phyloP scores from a whole-genome alignment of 2,113 vertebrate species.

The Tetrax tetrax region DNA sequence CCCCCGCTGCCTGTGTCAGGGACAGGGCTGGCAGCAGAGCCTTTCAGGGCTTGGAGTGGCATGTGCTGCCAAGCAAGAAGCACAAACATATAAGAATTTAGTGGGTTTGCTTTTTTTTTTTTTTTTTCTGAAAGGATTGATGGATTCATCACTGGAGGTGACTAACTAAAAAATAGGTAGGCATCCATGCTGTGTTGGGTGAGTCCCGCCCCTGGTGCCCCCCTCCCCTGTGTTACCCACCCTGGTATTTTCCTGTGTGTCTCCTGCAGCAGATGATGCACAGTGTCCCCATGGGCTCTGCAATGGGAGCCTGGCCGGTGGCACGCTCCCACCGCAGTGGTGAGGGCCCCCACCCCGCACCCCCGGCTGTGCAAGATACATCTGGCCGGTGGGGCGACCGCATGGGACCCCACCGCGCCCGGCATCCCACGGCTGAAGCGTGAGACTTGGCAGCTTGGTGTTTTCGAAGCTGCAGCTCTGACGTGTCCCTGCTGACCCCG shows the following conservation, averaged over 20 bases:
- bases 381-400: accelerated
- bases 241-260: neutral
- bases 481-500: neutral
- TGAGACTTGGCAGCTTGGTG: neutral
- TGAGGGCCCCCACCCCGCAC: accelerated
- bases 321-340: neutral
- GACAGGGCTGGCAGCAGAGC: neutral
- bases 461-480: neutral
- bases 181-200: accelerated
- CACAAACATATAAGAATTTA: neutral
- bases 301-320: neutral
- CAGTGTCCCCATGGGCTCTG: accelerated
- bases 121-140: neutral
- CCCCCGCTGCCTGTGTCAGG: neutral
- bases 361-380: neutral
- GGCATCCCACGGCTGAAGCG: neutral
- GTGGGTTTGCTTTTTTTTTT: neutral
- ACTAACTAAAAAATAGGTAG: neutral
- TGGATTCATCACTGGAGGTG: neutral
- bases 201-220: accelerated
- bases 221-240: neutral
- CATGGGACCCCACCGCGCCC: neutral
- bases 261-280: neutral
- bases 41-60: accelerated
- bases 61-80: neutral